Base-by-base conservation (phyloP, 2,113 vertebrate species). In the Rhynchomys soricoides region DNA sequence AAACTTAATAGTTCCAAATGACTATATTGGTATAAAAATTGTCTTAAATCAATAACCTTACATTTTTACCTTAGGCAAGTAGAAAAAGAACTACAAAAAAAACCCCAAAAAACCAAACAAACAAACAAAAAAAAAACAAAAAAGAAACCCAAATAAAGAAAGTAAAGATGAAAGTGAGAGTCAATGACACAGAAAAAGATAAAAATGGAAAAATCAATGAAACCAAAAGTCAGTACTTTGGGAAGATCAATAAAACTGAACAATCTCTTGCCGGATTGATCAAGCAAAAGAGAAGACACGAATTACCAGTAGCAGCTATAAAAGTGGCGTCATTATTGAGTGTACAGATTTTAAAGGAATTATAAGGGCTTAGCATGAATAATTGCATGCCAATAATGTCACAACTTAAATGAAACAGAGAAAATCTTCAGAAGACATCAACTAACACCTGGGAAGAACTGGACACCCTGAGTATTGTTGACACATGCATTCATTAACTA, bases 181-280 rank as follows among this genome's bases (percentile, higher is more conserved):
- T 86, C 55, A 48, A 34, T 71, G 26, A 21, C 55, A 86, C 70
- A 77, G 77, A 82, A 89, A 82, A 73, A 78, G 37, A 87, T 78
- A 59, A 50, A 89, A 94, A 86, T n/a, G 86, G 50, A 81, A 79
- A 89, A 89, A 73, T 73, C 34, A 82, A 86, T 70, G 31, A 95
- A 94, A 59, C 62, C 62, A 95, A 86, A 91, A 95, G 50, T 12
- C 85, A 16, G 57, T 50, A 91, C 62, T 95, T 91, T 79, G 26
- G 62, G 64, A 95, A 86, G 62, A 91, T 52, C 40, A 95, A 86
- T 78, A 95, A 86, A 79, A 91, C 43, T 40, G 73, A 91, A 40
- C 22, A 79, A 71, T 86, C 64, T 75, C 29, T 91, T 86, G 43
- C 43, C 17, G 22, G 73, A 95, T 55, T 86, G n/a, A 86, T 71